A percentile compares a stretch with the other conserved stretches of the same genome.
phyloP scores from a whole-genome alignment of 2,113 vertebrate species.

The Tenebrosternarchus preto region DNA sequence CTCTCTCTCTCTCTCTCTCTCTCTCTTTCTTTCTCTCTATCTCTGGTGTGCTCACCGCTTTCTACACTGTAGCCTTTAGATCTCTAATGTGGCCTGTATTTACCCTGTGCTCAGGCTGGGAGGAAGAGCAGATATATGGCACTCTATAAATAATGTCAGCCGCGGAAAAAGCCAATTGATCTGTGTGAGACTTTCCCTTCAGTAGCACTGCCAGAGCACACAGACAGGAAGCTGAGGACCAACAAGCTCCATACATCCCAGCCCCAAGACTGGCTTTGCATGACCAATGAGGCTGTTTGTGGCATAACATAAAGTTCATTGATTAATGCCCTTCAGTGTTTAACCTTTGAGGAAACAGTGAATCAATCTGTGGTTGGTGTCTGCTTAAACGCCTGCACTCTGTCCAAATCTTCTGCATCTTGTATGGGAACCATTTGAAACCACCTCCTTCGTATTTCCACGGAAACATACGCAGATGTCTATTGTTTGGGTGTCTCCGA shows the following conservation, averaged over 20 bases:
- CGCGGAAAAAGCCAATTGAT: conserved; percentile 86
- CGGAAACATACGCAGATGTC: conserved; percentile 24
- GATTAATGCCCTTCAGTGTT: conserved; percentile 31
- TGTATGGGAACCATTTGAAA: conserved; percentile 30
- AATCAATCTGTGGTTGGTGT: conserved; percentile 17
- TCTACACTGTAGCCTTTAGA: conserved; percentile 71
- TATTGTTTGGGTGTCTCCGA: conserved; percentile 22
- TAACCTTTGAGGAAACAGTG: conserved; percentile 29
- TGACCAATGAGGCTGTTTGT: conserved; percentile 40
- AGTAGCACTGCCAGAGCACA: conserved; percentile 45
- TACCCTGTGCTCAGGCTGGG: conserved; percentile 84
- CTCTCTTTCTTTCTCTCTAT: conserved; percentile 61
- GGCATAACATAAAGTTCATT: conserved; percentile 32
- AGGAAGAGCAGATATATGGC: conserved; percentile 81
- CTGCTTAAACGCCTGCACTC: conserved; percentile 5
- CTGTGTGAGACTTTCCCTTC: conserved; percentile 77
- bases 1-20: conserved; percentile 49
- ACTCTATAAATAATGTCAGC: conserved; percentile 83
- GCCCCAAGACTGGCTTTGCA: conserved; percentile 23
- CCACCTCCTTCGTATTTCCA: conserved; percentile 23
- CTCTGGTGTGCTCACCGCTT: conserved; percentile 59
- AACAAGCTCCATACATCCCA: conserved; percentile 37
- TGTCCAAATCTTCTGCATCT: not conserved
- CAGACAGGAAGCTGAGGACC: conserved; percentile 45
- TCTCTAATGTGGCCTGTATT: conserved; percentile 81